These are phyloP conservation scores for Eumacrocentrus americanus DNA, from an alignment of 2,888 invertebrate species.

Conservation along the genomic window DNA sequence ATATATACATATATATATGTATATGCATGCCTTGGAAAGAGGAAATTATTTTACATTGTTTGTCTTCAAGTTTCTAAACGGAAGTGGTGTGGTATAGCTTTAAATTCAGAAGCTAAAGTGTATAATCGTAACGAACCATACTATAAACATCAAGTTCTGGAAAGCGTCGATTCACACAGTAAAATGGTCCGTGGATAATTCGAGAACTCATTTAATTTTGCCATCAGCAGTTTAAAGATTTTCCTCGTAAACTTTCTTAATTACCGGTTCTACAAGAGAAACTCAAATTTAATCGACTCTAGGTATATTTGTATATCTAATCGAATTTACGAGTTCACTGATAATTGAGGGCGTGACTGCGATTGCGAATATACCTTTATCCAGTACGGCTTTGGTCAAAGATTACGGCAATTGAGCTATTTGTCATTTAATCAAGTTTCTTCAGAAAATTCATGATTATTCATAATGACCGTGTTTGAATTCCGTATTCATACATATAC, in stretches of 20 bases:
- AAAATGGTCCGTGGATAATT: conserved; percentile 16
- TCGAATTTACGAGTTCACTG: not conserved
- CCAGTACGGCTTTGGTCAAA: too few relatives aligned
- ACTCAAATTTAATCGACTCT: not conserved
- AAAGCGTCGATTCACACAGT: conserved; percentile 2
- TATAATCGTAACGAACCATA: too few relatives aligned
- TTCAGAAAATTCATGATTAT: too few relatives aligned
- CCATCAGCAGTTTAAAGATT: not conserved
- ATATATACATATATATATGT: not conserved
- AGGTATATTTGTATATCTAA: not conserved
- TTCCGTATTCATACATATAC: too few relatives aligned
- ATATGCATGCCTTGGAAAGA: too few relatives aligned
- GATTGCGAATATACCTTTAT: too few relatives aligned
- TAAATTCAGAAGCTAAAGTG: too few relatives aligned
- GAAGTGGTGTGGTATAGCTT: not conserved
- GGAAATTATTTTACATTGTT: not conserved
- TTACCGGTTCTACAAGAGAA: not conserved
- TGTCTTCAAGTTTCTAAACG: not conserved
- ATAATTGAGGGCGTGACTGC: not conserved
- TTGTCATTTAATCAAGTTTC: too few relatives aligned
- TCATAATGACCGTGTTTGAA: too few relatives aligned
- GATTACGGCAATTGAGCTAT: too few relatives aligned
- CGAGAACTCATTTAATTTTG: conserved; percentile 12
- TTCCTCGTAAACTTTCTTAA: conserved; percentile 15
- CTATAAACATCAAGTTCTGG: not conserved